These are phyloP conservation scores for Hydropotes inermis DNA, from an alignment of 2,113 vertebrate genomes.

Conservation along the genomic window DNA sequence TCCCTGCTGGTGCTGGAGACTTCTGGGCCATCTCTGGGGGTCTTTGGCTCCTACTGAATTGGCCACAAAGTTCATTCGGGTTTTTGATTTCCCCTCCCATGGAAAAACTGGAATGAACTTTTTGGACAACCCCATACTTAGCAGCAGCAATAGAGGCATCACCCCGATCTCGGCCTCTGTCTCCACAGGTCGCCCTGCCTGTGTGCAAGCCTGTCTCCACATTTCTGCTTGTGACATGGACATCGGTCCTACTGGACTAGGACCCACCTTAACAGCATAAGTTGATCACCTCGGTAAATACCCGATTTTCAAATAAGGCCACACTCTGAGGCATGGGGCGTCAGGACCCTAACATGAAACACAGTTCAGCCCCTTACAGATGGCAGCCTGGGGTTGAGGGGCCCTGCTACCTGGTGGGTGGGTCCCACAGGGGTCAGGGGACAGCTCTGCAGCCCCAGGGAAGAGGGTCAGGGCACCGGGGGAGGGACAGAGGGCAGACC, in stretches of 20 bases:
- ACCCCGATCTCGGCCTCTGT: neutral
- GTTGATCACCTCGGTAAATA: neutral
- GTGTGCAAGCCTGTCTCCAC: neutral
- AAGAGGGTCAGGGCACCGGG: neutral
- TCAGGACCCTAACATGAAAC: neutral
- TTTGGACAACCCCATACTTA: neutral
- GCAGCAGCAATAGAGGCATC: neutral
- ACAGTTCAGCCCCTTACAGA: neutral
- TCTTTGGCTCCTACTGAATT: neutral
- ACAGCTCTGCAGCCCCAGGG: neutral
- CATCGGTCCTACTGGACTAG: neutral
- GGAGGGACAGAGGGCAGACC: neutral
- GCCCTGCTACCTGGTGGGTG: neutral
- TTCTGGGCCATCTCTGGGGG: accelerated
- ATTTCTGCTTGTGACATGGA: no score
- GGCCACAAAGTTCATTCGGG: neutral
- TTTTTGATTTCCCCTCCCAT: neutral
- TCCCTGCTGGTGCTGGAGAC: neutral
- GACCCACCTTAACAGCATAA: neutral
- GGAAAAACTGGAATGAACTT: neutral
- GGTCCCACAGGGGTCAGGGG: neutral
- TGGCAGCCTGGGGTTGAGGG: neutral
- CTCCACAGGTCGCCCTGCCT: accelerated
- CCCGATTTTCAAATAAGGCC: neutral
- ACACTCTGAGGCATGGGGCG: neutral